Evolutionary conservation across 1,140 invertebrate genomes (phyloP).

Genomic region (Phymastichus coffea): DNA sequence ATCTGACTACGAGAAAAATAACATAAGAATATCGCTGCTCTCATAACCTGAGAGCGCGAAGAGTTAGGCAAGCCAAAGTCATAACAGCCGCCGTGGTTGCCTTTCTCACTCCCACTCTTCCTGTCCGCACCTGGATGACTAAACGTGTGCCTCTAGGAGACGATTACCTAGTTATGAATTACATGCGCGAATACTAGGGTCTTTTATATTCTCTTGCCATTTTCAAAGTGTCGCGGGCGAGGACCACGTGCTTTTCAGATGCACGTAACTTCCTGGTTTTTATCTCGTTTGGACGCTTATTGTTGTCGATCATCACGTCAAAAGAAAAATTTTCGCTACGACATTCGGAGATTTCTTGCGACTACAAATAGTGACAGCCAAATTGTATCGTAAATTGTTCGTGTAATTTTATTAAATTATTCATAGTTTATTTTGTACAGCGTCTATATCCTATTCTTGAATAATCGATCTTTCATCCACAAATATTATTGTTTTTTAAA

Average conservation of each 20-base stretch:
- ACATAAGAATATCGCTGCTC: too few species aligned
- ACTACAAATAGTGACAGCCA: too few species aligned
- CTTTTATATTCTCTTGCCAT: not conserved
- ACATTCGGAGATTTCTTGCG: not conserved
- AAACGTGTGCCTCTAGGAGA: not conserved
- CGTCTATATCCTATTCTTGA: not conserved
- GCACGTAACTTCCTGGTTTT: not conserved
- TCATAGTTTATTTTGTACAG: not conserved
- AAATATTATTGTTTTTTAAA: too few species aligned
- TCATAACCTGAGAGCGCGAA: too few species aligned
- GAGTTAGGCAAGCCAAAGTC: too few species aligned
- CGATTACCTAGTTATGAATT: not conserved
- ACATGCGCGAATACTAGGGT: not conserved
- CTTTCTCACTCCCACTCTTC: too few species aligned
- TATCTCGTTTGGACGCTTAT: not conserved
- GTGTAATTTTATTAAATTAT: too few species aligned
- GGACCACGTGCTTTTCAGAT: too few species aligned
- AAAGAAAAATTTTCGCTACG: not conserved
- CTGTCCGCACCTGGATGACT: not conserved
- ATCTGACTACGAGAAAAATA: too few species aligned
- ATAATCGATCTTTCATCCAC: not conserved
- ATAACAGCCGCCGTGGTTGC: too few species aligned
- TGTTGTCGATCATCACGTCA: not conserved
- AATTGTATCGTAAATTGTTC: too few species aligned
- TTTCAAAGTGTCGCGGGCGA: not conserved